These are phyloP conservation scores for Listronotus oregonensis DNA, from an alignment of 1,140 invertebrate species.

Conservation along the genomic window DNA sequence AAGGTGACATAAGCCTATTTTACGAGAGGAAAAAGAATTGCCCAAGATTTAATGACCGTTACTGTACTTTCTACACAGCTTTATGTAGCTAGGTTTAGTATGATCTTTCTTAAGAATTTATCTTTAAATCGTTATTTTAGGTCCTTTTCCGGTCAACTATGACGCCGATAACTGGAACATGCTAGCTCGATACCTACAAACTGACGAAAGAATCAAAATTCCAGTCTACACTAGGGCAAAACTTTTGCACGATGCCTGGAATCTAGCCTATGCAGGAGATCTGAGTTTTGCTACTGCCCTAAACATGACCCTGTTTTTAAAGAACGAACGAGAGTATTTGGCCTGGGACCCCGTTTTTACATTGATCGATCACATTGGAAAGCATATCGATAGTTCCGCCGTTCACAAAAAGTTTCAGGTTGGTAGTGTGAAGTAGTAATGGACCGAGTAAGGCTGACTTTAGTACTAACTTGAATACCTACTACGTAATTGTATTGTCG, in stretches of 20 bases:
- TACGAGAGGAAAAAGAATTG: too few species aligned
- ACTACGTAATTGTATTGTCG: too few species aligned
- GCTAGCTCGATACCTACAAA: conserved; percentile 66
- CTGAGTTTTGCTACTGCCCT: conserved; percentile 71
- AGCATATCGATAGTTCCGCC: conserved; percentile 68
- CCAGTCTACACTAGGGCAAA: conserved; percentile 74
- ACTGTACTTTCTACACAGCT: too few species aligned
- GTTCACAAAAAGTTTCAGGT: conserved; percentile 73
- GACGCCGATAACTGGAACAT: conserved; percentile 79
- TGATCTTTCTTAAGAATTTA: too few species aligned
- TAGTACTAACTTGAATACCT: too few species aligned
- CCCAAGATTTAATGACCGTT: too few species aligned
- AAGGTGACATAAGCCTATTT: too few species aligned
- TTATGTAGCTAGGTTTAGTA: too few species aligned
- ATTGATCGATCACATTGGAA: conserved; percentile 76
- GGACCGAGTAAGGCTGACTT: too few species aligned
- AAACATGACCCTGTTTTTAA: conserved; percentile 76
- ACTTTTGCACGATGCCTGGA: conserved; percentile 77
- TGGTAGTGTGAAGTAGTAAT: conserved; percentile 5
- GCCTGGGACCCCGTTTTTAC: conserved; percentile 80
- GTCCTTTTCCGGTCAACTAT: conserved; percentile 83
- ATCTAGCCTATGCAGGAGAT: conserved; percentile 77
- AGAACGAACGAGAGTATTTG: conserved; percentile 69
- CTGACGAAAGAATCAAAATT: conserved; percentile 62
- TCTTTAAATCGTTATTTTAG: conserved; percentile 55